Percentiles rank a stretch among this genome's conserved stretches.
Conservation (phyloP, 2,888 invertebrate species). For the Bombylius major region DNA sequence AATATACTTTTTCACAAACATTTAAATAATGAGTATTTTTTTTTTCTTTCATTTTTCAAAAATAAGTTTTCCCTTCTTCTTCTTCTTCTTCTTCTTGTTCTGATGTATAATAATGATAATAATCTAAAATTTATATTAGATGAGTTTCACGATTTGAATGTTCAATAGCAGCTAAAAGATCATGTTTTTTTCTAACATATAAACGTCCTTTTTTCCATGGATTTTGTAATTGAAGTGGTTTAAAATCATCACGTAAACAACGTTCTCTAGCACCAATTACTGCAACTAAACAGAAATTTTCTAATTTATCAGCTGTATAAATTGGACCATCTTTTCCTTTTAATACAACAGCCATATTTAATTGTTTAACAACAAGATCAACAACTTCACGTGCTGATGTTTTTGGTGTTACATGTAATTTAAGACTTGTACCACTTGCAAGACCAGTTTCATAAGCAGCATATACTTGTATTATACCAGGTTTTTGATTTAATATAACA, state of each 20-base stretch:
- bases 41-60: no score
- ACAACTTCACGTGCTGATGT: conserved; percentile 94
- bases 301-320: conserved; percentile 67
- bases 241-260: conserved; percentile 87
- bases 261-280: conserved; percentile 91
- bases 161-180: conserved; percentile 74
- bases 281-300: conserved; percentile 87
- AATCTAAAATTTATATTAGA: conserved; percentile 25
- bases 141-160: conserved; percentile 71
- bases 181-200: conserved; percentile 84
- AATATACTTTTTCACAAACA: no score
- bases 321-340: conserved; percentile 80
- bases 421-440: conserved; percentile 83
- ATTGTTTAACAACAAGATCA: conserved; percentile 86
- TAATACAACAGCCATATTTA: conserved; percentile 82
- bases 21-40: no score
- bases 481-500: conserved; percentile 11
- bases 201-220: conserved; percentile 92
- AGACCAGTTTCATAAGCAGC: conserved; percentile 94
- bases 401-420: conserved; percentile 81
- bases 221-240: conserved; percentile 83
- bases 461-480: conserved; percentile 60
- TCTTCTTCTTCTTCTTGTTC: no score
- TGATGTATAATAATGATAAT: no score
- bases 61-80: no score